Evolutionary conservation across 2,888 invertebrate genomes (phyloP).

Genomic region (Physocephala rufipes): DNA sequence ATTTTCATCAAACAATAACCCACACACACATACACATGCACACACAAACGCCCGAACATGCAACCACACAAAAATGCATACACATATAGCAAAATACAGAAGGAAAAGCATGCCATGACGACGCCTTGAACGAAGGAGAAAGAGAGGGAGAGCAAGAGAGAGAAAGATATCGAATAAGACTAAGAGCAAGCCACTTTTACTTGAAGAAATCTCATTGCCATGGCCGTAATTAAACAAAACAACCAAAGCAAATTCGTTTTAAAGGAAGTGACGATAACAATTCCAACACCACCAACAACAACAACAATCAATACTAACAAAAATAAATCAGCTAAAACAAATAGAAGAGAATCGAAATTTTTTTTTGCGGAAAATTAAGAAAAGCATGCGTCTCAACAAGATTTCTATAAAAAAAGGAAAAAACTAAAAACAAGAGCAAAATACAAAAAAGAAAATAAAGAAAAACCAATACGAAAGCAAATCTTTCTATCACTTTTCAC

Average conservation of each 20-base stretch:
- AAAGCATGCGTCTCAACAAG: constrained; percentile 6
- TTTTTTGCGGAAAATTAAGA: neutral
- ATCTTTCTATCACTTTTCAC: constrained; percentile 5
- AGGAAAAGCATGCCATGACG: constrained; percentile 41
- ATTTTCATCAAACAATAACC: constrained; percentile 12
- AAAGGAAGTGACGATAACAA: constrained; percentile 11
- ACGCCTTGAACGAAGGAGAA: constrained; percentile 39
- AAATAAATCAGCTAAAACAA: neutral
- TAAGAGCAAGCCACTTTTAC: constrained; percentile 20
- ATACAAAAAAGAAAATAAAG: neutral
- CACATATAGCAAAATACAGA: neutral
- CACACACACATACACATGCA: constrained; percentile 1
- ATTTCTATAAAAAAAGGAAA: neutral
- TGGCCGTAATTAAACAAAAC: constrained; percentile 35
- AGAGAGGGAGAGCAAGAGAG: constrained; percentile 15
- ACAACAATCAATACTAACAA: constrained; percentile 13
- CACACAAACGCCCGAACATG: neutral
- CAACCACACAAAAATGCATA: neutral
- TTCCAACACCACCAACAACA: constrained; percentile 12
- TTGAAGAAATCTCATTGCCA: constrained; percentile 31
- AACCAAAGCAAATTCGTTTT: neutral
- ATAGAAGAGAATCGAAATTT: neutral
- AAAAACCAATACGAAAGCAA: constrained; percentile 11
- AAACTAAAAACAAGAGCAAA: neutral
- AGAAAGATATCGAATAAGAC: neutral